These are phyloP conservation scores for Ichneumoninae sp. DNA, from an alignment of 2,888 invertebrate species.

Conservation along the genomic window DNA sequence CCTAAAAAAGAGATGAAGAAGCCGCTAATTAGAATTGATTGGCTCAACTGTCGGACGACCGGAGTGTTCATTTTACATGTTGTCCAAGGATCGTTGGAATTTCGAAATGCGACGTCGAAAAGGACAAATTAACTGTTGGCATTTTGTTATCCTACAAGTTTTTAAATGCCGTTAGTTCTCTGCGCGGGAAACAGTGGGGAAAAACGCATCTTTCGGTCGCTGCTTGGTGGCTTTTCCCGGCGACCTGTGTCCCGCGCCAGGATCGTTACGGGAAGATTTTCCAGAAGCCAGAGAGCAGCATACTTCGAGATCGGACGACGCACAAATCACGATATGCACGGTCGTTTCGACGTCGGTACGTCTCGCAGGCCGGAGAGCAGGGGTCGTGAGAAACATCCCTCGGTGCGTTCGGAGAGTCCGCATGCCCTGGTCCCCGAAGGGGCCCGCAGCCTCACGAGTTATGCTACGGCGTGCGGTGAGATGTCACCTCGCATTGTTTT, in stretches of 20 bases:
- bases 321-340: conserved; percentile 78
- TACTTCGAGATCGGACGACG: conserved; percentile 73
- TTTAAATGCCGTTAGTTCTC: conserved; percentile 17
- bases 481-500: conserved; percentile 82
- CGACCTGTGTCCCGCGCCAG: neutral
- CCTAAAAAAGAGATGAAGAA: neutral
- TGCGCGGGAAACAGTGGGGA: conserved; percentile 15
- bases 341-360: conserved; percentile 51
- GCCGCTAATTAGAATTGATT: neutral
- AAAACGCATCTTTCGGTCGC: conserved; percentile 1
- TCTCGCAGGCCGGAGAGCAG: conserved; percentile 54
- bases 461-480: conserved; percentile 71
- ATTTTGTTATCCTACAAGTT: neutral
- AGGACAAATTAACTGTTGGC: neutral
- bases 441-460: conserved; percentile 59
- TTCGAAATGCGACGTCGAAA: neutral
- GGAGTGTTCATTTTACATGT: neutral
- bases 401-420: conserved; percentile 55
- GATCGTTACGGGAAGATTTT: conserved; percentile 50
- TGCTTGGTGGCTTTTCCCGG: conserved; percentile 22
- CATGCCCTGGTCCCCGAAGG: conserved; percentile 49
- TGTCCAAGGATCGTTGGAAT: neutral
- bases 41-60: neutral
- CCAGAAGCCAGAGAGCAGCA: conserved; percentile 63
- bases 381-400: conserved; percentile 78